Conservation (phyloP, 2,113 vertebrate genomes). For the Plectropomus leopardus region DNA sequence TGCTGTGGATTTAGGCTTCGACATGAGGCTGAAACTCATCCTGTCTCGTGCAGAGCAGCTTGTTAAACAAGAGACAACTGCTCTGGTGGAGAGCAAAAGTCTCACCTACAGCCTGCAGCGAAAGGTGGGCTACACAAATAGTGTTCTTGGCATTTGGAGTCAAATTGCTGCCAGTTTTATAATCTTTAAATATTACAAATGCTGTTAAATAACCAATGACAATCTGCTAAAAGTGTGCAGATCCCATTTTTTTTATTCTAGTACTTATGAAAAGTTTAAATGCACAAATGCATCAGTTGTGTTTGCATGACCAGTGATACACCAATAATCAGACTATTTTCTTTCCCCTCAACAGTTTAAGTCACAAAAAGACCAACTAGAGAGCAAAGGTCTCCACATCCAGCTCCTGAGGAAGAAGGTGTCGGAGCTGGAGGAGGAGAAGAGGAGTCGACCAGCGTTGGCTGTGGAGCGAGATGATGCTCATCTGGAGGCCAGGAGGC, state of each 20-base stretch:
- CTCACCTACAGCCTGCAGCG: conserved; percentile 88
- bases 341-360: conserved; percentile 85
- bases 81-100: conserved; percentile 89
- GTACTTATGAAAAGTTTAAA: no score
- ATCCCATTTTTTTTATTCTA: no score
- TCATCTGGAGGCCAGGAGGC: conserved; percentile 79
- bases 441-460: conserved; percentile 80
- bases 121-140: conserved; percentile 79
- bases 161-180: background rate
- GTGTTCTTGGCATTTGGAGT: background rate
- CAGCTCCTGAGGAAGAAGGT: conserved; percentile 91
- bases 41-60: conserved; percentile 89
- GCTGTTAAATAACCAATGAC: background rate
- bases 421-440: conserved; percentile 89
- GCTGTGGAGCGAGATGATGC: conserved; percentile 86
- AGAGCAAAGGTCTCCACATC: conserved; percentile 91
- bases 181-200: background rate
- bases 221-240: background rate
- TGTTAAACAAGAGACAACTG: conserved; percentile 86
- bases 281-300: no score
- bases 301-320: background rate
- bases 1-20: conserved; percentile 89
- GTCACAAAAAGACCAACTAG: conserved; percentile 89
- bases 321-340: background rate
- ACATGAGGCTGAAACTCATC: conserved; percentile 89